These are phyloP conservation scores for Mungos mungo DNA, from an alignment of 2,113 vertebrate species.

Conservation along the genomic window DNA sequence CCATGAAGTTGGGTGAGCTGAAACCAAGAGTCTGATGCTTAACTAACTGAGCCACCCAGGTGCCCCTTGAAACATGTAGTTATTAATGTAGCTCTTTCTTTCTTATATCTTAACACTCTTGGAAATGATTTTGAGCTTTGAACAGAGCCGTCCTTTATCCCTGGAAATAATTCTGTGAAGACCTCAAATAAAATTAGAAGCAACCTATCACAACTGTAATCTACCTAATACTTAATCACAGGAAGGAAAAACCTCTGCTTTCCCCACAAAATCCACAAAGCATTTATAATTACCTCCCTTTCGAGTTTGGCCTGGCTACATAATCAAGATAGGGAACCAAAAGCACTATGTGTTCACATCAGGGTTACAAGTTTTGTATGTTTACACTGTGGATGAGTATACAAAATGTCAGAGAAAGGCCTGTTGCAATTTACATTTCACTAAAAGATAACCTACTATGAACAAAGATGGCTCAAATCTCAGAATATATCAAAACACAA, in stretches of 20 bases:
- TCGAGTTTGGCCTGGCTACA: background rate
- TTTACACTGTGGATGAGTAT: background rate
- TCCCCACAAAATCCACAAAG: slow-evolving; percentile 23
- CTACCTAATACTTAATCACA: slow-evolving; percentile 51
- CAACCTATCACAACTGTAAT: background rate
- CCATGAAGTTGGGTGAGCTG: too few relatives aligned
- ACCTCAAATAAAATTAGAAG: slow-evolving; percentile 41
- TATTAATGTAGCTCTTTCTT: background rate
- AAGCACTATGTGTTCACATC: background rate
- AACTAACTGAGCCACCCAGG: too few relatives aligned
- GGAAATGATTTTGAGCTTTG: slow-evolving; percentile 15
- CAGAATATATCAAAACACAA: background rate
- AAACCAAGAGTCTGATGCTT: too few relatives aligned
- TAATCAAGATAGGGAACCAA: slow-evolving; percentile 21
- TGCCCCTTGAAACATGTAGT: background rate
- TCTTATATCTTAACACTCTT: background rate
- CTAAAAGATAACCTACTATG: background rate
- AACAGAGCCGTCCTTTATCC: background rate
- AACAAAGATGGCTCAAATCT: background rate
- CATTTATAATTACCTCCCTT: background rate
- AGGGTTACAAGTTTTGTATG: background rate
- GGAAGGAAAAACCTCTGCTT: slow-evolving; percentile 47
- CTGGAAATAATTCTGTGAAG: slow-evolving; percentile 8
- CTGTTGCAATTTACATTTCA: background rate
- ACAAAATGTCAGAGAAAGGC: background rate